Evolutionary conservation across 2,888 invertebrate genomes (phyloP).

Genomic region (Gisinianus flammeolus): DNA sequence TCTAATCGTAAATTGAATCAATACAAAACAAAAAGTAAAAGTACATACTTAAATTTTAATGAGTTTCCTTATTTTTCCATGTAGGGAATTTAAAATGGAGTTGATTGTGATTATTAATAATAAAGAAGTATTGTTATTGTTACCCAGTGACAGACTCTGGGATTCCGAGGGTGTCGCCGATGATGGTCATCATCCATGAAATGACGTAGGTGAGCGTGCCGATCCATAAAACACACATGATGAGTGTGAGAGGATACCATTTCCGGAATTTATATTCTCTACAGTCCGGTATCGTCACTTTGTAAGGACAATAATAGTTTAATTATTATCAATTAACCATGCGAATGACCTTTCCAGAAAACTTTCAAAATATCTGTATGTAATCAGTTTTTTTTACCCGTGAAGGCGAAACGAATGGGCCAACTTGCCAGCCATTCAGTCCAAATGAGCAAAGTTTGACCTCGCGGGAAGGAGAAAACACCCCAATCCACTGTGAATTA

Average conservation of each 20-base stretch:
- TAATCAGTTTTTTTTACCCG: too few relatives aligned
- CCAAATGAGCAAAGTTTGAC: slow-evolving; percentile 29
- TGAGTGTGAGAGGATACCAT: slow-evolving; percentile 85
- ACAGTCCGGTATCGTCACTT: slow-evolving; percentile 89
- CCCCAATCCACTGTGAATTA: slow-evolving; percentile 35
- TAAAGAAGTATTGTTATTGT: too few relatives aligned
- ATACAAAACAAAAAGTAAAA: too few relatives aligned
- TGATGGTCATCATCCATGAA: slow-evolving; percentile 95
- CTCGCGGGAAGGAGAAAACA: slow-evolving; percentile 32
- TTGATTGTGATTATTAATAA: too few relatives aligned
- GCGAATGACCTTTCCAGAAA: too few relatives aligned
- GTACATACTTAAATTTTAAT: too few relatives aligned
- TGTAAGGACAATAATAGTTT: slow-evolving; percentile 51
- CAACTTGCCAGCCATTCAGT: slow-evolving; percentile 78
- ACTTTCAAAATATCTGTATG: too few relatives aligned
- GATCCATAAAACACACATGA: slow-evolving; percentile 94
- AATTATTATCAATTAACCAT: too few relatives aligned
- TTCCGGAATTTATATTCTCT: slow-evolving; percentile 80
- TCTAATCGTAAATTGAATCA: too few relatives aligned
- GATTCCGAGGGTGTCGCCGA: slow-evolving; percentile 87
- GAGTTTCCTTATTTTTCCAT: too few relatives aligned
- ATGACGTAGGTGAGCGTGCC: slow-evolving; percentile 88
- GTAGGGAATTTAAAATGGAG: too few relatives aligned
- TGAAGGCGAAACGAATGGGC: slow-evolving; percentile 80
- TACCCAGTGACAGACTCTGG: slow-evolving; percentile 96